Evolutionary conservation across 1,140 invertebrate genomes (phyloP), one percentile per base, ranked within the genome.

Genomic region (Nasonia longicornis): DNA sequence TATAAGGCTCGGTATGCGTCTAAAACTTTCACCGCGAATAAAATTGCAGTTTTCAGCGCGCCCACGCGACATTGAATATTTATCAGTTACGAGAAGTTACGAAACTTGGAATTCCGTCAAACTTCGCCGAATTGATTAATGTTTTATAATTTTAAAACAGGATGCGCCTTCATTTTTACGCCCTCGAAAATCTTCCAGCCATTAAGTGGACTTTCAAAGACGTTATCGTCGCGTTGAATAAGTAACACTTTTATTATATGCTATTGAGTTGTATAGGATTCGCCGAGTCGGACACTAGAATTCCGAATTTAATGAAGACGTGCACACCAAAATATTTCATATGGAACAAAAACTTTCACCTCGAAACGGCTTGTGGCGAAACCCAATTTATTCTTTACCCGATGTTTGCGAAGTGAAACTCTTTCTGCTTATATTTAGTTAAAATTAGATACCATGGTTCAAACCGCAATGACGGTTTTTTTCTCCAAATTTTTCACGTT

Each of bases 351-450:
- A 72, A 79, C 69, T 72, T 79, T 79, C 69, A 58, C 77, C 12
- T 35, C 10, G 52, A 72, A 79, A 64, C 29, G 8, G 14, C 16
- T 64, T 70, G 52, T 63, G 77, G 69, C 69, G 31, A 79, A 79
- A 79, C 77, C 45, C 29, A 63, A 79, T 79, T 71, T 63, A 79
- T 79, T 64, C 52, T 38, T 71, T 26, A 38, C 52, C 69, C 29
- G n/a, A 66, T 79, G 52, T 52, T 63, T 72, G 58, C 52, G 29
- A 79, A 79, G 48, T 72, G 69, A 79, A 79, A 79, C 69, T 79
- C 12, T n/a, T 52, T 69, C 76, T 14, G 38, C 38, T 42, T 42
- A 42, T 42, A 45, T 1, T 3, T n/a, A 77, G 66, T 77, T 26
- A 22, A 71, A 71, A 14, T 74, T 74, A 31, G 26, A 14, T 38